These are phyloP conservation scores for Alloplasta piceator DNA, from an alignment of 2,888 invertebrate genomes.

Conservation along the genomic window DNA sequence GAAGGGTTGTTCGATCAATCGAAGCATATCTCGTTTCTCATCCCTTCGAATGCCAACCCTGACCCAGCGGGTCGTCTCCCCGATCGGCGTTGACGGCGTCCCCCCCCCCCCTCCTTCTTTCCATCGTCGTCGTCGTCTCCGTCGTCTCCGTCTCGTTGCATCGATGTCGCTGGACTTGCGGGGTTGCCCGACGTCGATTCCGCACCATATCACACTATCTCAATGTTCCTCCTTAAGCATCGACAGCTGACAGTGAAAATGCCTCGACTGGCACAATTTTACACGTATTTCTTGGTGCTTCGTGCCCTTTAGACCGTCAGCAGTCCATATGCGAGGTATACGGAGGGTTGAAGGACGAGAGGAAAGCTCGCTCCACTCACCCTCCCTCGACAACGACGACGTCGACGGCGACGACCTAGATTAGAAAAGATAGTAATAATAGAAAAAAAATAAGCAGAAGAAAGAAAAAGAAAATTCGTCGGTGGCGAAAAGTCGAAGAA, in stretches of 20 bases:
- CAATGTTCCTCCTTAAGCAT: not conserved
- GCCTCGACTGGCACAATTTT: too few relatives aligned
- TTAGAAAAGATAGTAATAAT: slow-evolving; percentile 22
- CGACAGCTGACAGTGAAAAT: too few relatives aligned
- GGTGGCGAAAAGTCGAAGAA: slow-evolving; percentile 2
- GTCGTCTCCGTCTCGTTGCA: slow-evolving; percentile 49
- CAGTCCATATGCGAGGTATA: not conserved
- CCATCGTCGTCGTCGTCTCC: slow-evolving; percentile 37
- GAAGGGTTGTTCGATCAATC: slow-evolving; percentile 45
- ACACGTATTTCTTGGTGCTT: too few relatives aligned
- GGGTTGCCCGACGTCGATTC: slow-evolving; percentile 60
- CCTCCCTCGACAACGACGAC: slow-evolving; percentile 10
- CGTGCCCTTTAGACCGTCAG: too few relatives aligned
- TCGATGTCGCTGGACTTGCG: slow-evolving; percentile 64
- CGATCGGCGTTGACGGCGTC: slow-evolving; percentile 37
- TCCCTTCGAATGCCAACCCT: slow-evolving; percentile 62
- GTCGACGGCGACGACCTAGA: slow-evolving; percentile 50
- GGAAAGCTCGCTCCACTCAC: slow-evolving; percentile 3
- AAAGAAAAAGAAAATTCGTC: not conserved
- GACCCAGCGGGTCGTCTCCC: slow-evolving; percentile 61
- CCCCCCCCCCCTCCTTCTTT: slow-evolving; percentile 4
- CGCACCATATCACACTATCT: slow-evolving; percentile 32
- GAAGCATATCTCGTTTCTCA: slow-evolving; percentile 37
- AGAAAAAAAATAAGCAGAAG: slow-evolving; percentile 9
- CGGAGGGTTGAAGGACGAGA: slow-evolving; percentile 40